Evolutionary conservation across 2,113 vertebrate species (phyloP).

Genomic region (Dipodomys ordii): DNA sequence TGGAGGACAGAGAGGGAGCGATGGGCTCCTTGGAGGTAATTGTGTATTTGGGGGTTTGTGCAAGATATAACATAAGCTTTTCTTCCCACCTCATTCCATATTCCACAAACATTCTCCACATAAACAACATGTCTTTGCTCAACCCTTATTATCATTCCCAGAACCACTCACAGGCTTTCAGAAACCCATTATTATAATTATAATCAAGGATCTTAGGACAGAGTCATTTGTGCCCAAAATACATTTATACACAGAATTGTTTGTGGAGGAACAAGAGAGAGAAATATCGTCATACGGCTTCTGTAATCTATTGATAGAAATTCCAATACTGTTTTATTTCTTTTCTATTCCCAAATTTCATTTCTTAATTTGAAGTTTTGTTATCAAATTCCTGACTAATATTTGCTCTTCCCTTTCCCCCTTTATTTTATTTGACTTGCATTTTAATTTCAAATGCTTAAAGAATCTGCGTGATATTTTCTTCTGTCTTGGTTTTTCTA

Average conservation of each 20-base stretch:
- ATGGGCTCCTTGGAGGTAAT: constrained; percentile 75
- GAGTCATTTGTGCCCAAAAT: constrained; percentile 87
- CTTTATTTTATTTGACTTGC: neutral
- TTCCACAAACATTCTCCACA: constrained; percentile 83
- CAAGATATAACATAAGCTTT: constrained; percentile 71
- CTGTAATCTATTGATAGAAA: constrained; percentile 63
- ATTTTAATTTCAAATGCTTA: constrained; percentile 52
- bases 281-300: constrained; percentile 44
- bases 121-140: constrained; percentile 85
- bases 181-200: constrained; percentile 90
- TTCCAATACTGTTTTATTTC: constrained; percentile 58
- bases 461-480: neutral
- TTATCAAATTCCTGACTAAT: constrained; percentile 75
- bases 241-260: constrained; percentile 78
- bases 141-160: constrained; percentile 86
- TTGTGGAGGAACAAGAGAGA: constrained; percentile 64
- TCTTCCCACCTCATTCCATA: constrained; percentile 83
- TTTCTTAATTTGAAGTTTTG: constrained; percentile 74
- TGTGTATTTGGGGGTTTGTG: constrained; percentile 83
- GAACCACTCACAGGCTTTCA: constrained; percentile 84
- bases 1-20: neutral
- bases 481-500: neutral
- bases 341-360: constrained; percentile 59
- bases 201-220: constrained; percentile 88
- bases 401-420: constrained; percentile 67